Base-by-base conservation (phyloP, 2,113 vertebrate genomes). In the Centropristis striata region DNA sequence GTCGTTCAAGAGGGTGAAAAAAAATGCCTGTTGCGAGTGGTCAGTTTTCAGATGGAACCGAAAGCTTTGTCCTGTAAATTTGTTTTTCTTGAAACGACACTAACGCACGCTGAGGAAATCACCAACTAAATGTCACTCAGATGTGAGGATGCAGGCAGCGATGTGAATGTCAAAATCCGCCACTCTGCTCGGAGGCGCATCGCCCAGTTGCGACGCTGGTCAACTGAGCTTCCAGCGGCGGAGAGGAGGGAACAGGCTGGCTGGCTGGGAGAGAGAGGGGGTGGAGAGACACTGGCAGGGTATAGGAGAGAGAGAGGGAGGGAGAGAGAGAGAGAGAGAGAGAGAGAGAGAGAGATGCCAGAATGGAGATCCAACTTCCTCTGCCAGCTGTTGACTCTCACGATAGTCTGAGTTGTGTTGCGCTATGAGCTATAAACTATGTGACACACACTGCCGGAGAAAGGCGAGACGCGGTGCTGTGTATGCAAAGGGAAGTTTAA, bases 181-280 rank as follows among this genome's bases (percentile, higher is more conserved):
- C 54, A 18, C 23, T 55, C 18, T 82, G 53, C 61, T 39, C 1
- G 53, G 49, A 93, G 90, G 85, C 71, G 94, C 94, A 92, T 94
- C 94, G 94, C 92, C 88, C 80, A 86, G 78, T 92, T 90, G 93
- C 94, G 93, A 95, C 93, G 94, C 93, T 93, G 86, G 94, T 94
- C 93, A 92, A 92, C 89, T 92, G 92, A 82, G 71, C 81, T 73
- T 61, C 73, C 61, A 80, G 83, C 54, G 53, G 72, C 55, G 39
- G 78, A n/a, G 83, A 81, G 71, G 50, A 67, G 85, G 80, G 72
- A 78, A 55, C 58, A 83, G 65, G 21, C 67, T 74, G 71, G 25
- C 53, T 14, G 81, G 53, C 74, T 46, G 81, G 37, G 68, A 23
- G 57, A 9, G 27, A 41, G 59, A 36, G 55, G 28, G 36, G 54